Conservation (phyloP, 2,113 vertebrate species). For the Erpornis zantholeuca region DNA sequence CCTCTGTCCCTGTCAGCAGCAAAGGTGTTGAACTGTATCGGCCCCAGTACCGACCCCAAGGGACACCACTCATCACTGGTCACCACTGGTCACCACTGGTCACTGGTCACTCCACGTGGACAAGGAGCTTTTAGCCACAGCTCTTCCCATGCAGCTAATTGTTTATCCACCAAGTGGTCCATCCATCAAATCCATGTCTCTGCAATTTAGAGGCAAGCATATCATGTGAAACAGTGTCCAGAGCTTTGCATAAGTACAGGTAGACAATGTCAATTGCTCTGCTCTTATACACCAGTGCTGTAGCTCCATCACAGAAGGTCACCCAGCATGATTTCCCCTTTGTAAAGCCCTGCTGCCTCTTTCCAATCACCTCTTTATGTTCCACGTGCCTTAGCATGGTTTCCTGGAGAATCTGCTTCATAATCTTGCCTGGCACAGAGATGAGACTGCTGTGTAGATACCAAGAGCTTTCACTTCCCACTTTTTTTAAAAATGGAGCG, state of each 20-base stretch:
- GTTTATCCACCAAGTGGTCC: no score
- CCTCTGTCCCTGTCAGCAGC: background rate
- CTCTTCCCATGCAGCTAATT: background rate
- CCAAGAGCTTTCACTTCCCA: background rate
- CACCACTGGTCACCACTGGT: no score
- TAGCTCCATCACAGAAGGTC: background rate
- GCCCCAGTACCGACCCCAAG: background rate
- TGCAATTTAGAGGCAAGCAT: background rate
- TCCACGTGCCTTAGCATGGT: background rate
- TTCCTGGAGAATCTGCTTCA: background rate
- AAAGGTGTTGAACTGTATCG: background rate
- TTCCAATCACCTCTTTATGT: background rate
- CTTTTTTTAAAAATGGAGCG: background rate
- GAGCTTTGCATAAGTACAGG: background rate
- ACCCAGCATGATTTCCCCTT: background rate
- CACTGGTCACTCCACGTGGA: no score
- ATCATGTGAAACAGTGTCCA: background rate
- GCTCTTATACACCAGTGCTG: background rate
- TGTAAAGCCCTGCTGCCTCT: background rate
- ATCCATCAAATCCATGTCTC: background rate
- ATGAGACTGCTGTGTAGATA: background rate
- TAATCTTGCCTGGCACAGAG: background rate
- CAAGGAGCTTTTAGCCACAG: background rate
- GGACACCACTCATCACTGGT: background rate
- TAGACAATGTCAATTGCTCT: background rate